Evolutionary conservation across 2,888 invertebrate genomes (phyloP).

Genomic region (Mystacides longicornis): DNA sequence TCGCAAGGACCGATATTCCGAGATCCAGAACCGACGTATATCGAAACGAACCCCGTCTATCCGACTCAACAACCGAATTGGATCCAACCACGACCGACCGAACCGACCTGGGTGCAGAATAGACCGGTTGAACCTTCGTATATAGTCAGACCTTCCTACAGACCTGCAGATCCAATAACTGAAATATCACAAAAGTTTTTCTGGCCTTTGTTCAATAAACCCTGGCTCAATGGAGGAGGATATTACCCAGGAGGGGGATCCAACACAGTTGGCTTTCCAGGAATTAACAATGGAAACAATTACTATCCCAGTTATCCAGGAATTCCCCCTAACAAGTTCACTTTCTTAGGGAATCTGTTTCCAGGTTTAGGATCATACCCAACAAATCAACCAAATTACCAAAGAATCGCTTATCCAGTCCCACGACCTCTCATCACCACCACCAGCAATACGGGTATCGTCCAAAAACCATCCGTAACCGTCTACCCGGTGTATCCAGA

Average conservation of each 20-base stretch:
- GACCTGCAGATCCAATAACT: background rate
- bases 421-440: slow-evolving; percentile 1
- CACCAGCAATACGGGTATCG: slow-evolving; percentile 3
- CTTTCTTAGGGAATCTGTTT: slow-evolving; percentile 13
- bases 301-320: slow-evolving; percentile 16
- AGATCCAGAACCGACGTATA: slow-evolving; percentile 9
- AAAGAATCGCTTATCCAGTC: slow-evolving; percentile 6
- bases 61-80: background rate
- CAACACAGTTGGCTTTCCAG: slow-evolving; percentile 21
- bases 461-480: background rate
- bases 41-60: slow-evolving; percentile 7
- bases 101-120: slow-evolving; percentile 4
- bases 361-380: background rate
- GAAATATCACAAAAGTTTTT: slow-evolving; percentile 8
- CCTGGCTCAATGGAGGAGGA: background rate
- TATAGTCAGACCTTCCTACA: background rate
- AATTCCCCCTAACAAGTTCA: slow-evolving; percentile 18
- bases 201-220: slow-evolving; percentile 14
- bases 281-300: background rate
- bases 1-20: slow-evolving; percentile 11
- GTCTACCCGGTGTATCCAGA: background rate
- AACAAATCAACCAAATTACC: slow-evolving; percentile 14
- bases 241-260: background rate
- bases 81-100: slow-evolving; percentile 11
- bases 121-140: slow-evolving; percentile 3